Base-by-base conservation (phyloP, 2,888 invertebrate species). In the Lysandra coridon region DNA sequence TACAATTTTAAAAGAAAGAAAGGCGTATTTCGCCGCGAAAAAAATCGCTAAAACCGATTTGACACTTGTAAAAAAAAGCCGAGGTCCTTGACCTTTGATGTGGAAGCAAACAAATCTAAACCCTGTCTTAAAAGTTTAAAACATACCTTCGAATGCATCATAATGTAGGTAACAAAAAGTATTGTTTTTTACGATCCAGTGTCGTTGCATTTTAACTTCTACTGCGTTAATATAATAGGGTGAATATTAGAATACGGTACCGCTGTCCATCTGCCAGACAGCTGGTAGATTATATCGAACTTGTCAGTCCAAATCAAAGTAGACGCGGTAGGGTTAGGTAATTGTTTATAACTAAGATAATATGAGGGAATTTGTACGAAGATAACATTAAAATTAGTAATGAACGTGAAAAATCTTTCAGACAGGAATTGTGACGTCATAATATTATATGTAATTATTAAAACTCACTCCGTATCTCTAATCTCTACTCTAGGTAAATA, bases 241-340 rank as follows among this genome's bases (percentile, higher is more conserved):
- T 81, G 60, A 78, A 81, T 80, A 80, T 81, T 83, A 75, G 49
- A 49, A 76, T 81, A 79, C 60, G 23, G 53, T 40, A 75, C 79
- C 77, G 81, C 81, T 82, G 84, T 84, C 84, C 84, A 80, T 93
- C 93, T 93, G 94, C 90, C 89, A 81, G 85, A 87, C 93, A 93
- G 93, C 92, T 93, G 93, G 86, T 82, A 87, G 93, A 93, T 92
- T 90, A 91, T 88, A 93, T 91, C 92, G 88, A 87, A 89, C 89
- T 88, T 91, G 92, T 88, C 90, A 88, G 86, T 87, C 87, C 85
- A 86, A 89, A 90, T 90, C 89, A 86, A 86, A 84, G 87, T 85
- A 84, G 85, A 82, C 84, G 83, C 84, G 83, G 86, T 90, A 90
- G 92, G 92, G 92, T 92, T 90, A 87, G 37, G 37, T 37, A 4